Conservation (phyloP, 1,140 invertebrate species). For the Zaprionus kolodkinae region DNA sequence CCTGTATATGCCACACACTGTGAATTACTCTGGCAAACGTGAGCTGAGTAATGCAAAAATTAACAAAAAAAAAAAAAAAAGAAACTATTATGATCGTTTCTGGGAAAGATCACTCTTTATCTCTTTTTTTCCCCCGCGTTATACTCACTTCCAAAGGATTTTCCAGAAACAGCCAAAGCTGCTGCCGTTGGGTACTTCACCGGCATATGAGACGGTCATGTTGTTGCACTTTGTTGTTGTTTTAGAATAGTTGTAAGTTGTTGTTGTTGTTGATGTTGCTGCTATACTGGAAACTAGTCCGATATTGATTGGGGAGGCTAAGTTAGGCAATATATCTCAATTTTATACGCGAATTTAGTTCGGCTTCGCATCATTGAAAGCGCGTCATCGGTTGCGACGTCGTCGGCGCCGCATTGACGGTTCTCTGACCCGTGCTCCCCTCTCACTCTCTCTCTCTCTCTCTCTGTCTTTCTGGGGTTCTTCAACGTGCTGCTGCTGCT, state of each 20-base stretch:
- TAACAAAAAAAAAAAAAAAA: constrained; percentile 24
- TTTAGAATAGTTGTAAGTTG: constrained; percentile 30
- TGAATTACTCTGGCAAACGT: constrained; percentile 68
- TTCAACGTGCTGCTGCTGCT: constrained; percentile 7
- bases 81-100: constrained; percentile 11
- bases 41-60: constrained; percentile 61
- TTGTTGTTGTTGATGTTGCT: constrained; percentile 36
- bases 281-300: constrained; percentile 13
- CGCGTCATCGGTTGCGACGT: constrained; percentile 50
- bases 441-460: not conserved
- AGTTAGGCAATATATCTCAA: constrained; percentile 33
- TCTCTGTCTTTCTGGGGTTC: not conserved
- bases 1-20: constrained; percentile 28
- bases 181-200: constrained; percentile 94
- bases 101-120: constrained; percentile 2
- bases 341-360: constrained; percentile 60
- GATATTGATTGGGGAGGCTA: constrained; percentile 29
- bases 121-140: not conserved
- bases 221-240: constrained; percentile 42
- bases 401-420: constrained; percentile 56
- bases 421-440: not conserved
- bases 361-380: constrained; percentile 46
- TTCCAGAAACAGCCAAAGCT: constrained; percentile 95
- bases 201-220: constrained; percentile 95
- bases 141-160: constrained; percentile 92